Evolutionary conservation across 2,113 vertebrate species (phyloP).

Genomic region (Corvus cornix): DNA sequence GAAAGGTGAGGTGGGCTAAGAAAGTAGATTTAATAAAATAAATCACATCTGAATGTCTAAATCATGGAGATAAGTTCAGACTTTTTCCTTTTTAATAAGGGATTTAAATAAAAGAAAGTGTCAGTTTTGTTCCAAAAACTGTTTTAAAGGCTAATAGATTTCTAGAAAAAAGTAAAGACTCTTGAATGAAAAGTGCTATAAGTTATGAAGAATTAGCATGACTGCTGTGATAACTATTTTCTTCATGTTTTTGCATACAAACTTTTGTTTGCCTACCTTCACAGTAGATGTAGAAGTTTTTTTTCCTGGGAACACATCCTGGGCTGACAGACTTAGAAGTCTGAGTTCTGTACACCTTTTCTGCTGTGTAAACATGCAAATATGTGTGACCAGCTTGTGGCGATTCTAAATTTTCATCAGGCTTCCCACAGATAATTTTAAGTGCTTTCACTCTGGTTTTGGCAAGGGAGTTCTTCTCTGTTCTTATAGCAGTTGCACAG

Average conservation of each 20-base stretch:
- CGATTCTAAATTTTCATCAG: background rate
- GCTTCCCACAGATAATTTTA: slow-evolving; percentile 3
- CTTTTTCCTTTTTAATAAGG: background rate
- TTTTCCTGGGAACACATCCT: background rate
- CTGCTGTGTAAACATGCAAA: background rate
- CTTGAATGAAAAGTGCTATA: background rate
- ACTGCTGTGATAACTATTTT: background rate
- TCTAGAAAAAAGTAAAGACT: background rate
- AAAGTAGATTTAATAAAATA: background rate
- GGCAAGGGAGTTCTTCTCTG: background rate
- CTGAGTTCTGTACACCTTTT: background rate
- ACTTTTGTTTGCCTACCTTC: background rate
- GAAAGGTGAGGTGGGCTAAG: background rate
- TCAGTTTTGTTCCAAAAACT: background rate
- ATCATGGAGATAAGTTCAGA: background rate
- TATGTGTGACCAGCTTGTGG: slow-evolving; percentile 12
- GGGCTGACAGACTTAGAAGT: background rate
- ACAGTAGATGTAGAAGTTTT: background rate
- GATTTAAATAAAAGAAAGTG: background rate
- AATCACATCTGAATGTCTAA: background rate
- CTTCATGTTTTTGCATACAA: background rate
- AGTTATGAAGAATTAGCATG: background rate
- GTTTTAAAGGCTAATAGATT: background rate
- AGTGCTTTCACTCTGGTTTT: background rate
- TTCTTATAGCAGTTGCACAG: background rate